Base-by-base conservation (phyloP, 2,888 invertebrate species). In the Synanthedon vespiformis region DNA sequence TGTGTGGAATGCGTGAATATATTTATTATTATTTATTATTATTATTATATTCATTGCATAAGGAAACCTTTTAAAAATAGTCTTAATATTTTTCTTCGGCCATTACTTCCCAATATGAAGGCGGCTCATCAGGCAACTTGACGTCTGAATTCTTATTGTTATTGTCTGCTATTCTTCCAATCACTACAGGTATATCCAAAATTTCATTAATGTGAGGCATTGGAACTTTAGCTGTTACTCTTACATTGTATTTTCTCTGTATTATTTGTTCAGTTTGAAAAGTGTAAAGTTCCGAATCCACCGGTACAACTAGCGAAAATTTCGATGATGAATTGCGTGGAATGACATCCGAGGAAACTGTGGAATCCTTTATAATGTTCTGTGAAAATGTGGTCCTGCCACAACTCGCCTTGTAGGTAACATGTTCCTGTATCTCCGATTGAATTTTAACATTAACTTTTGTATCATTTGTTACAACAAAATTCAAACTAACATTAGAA, bases 101-200 rank as follows among this genome's bases (percentile, higher is more conserved):
- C 55, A 55, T 55, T 8, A 40, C 54, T 54, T 55, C 55, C 55
- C 55, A 55, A 22, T 55, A 55, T n/a, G 55, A 51, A 3, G 55
- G 54, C 8, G 55, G 55, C 11, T 54, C 47, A 10, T 56, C 57
- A 14, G 44, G 4, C 14, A 14, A 12, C 4, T 13, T 44, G 1
- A 44, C 13, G 6, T 44, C 4, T 13, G 14, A n/a, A 44, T 44
- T 16, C 16, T 16, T 16, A 16, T 16, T 16, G 16, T 16, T 44
- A 44, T 6, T 4, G 2, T 14, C 44, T 13, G 1, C 0, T 48
- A 10, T 54, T 47, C 53, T 55, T 1, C 55, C 56, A 22, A 56
- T 55, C 3, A 53, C 50, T 27, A 56, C 34, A 3, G 56, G 56
- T 16, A 56, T 56, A 13, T 49, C 40, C 16, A 50, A 40, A 11